A percentile compares a stretch with the other conserved stretches of the same genome.
Evolutionary conservation across 2,113 vertebrate genomes (phyloP).

Genomic region (Procavia capensis): DNA sequence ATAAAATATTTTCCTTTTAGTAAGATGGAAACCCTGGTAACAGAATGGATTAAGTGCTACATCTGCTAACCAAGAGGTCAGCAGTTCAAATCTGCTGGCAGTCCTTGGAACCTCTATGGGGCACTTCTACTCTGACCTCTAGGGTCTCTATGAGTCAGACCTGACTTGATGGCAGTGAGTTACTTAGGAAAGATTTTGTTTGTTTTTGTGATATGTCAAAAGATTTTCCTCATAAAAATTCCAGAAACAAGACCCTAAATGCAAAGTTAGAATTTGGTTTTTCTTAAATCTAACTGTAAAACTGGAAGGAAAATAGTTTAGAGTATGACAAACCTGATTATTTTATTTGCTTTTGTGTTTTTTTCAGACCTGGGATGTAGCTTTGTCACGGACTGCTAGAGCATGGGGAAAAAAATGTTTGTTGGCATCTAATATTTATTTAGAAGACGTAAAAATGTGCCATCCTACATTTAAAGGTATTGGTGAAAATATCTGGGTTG

Average conservation of each 20-base stretch:
- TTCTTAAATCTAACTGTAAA: constrained; percentile 24
- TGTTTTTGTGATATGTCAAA: constrained; percentile 28
- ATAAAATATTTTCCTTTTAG: background rate
- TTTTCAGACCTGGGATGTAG: constrained; percentile 87
- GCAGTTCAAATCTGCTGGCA: too few relatives aligned
- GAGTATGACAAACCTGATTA: background rate
- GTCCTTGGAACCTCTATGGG: too few relatives aligned
- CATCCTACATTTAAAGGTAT: constrained; percentile 82
- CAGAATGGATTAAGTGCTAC: too few relatives aligned
- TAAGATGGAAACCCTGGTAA: too few relatives aligned
- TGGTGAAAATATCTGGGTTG: constrained; percentile 88
- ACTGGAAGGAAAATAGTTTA: constrained; percentile 35
- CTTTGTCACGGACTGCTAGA: constrained; percentile 86
- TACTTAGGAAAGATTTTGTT: background rate
- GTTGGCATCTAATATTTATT: constrained; percentile 76
- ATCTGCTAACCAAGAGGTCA: too few relatives aligned
- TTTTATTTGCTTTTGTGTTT: constrained; percentile 59
- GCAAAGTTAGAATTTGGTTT: constrained; percentile 20
- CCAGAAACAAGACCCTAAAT: background rate
- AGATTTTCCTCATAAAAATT: background rate
- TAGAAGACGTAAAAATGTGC: constrained; percentile 68
- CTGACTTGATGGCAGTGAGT: too few relatives aligned
- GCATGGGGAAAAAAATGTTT: constrained; percentile 86
- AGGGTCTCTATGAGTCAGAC: too few relatives aligned
- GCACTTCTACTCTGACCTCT: too few relatives aligned